Evolutionary conservation across 2,888 invertebrate species (phyloP).

Genomic region (Chouioia cunea): DNA sequence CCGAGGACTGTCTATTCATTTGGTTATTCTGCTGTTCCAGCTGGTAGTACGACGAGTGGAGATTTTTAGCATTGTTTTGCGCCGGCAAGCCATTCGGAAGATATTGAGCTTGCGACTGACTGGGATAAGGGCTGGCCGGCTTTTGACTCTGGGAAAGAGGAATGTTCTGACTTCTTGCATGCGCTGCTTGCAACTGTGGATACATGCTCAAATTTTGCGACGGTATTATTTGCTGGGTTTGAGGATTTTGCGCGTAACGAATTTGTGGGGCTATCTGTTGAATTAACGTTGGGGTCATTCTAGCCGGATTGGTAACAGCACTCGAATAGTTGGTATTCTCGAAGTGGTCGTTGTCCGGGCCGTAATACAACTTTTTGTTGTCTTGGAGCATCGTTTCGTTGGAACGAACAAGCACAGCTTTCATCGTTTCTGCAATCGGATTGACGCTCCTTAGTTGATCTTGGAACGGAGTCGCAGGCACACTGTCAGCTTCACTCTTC

Average conservation of each 20-base stretch:
- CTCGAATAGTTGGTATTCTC: conserved; percentile 54
- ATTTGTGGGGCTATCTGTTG: conserved; percentile 61
- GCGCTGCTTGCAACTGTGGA: conserved; percentile 59
- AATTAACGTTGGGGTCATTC: conserved; percentile 55
- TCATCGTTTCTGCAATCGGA: conserved; percentile 55
- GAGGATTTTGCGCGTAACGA: conserved; percentile 60
- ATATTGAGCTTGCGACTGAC: conserved; percentile 60
- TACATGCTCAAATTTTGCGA: conserved; percentile 50
- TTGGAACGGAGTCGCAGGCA: conserved; percentile 64
- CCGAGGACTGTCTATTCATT: conserved; percentile 63
- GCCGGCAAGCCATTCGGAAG: conserved; percentile 60
- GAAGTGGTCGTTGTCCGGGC: conserved; percentile 55
- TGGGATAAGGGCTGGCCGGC: conserved; percentile 63
- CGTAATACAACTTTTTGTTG: conserved; percentile 51
- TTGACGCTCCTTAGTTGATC: conserved; percentile 64
- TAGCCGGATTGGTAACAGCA: conserved; percentile 46
- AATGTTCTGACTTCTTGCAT: conserved; percentile 60
- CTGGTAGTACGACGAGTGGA: conserved; percentile 62
- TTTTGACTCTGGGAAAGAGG: conserved; percentile 61
- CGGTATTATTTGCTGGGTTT: conserved; percentile 32
- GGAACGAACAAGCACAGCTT: conserved; percentile 54
- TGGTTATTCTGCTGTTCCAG: conserved; percentile 66
- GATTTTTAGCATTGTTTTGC: conserved; percentile 56
- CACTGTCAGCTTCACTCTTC: conserved; percentile 64
- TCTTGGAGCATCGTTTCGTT: conserved; percentile 57